These are phyloP conservation scores for Diacarnus erythraeanus DNA, from an alignment of 37 sponge, comb jelly and placozoan species.

Conservation along the genomic window DNA sequence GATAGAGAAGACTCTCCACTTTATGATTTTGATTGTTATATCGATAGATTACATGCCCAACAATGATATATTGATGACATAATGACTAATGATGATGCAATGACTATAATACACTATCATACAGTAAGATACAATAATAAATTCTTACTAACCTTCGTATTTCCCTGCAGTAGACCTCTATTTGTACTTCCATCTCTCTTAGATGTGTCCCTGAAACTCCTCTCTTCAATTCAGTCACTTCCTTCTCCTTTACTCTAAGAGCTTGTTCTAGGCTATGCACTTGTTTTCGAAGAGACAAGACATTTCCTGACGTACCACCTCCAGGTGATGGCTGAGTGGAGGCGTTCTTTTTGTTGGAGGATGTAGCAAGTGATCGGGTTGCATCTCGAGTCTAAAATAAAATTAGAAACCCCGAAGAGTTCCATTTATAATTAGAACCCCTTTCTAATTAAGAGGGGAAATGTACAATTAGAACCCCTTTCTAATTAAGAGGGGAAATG, in stretches of 20 bases:
- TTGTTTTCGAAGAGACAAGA: slow-evolving; percentile 48
- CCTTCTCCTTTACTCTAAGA: slow-evolving; percentile 62
- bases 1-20: too few relatives aligned
- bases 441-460: too few relatives aligned
- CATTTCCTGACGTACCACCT: slow-evolving; percentile 7
- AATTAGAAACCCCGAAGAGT: too few relatives aligned
- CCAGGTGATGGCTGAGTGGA: background rate
- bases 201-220: slow-evolving; percentile 19
- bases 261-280: slow-evolving; percentile 46
- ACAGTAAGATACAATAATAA: too few relatives aligned
- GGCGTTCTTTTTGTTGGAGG: slow-evolving; percentile 1
- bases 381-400: slow-evolving; percentile 22
- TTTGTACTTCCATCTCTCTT: slow-evolving; percentile 39
- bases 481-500: too few relatives aligned
- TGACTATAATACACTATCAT: background rate
- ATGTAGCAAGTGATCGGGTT: slow-evolving; percentile 39
- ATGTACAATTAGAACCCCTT: too few relatives aligned
- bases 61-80: too few relatives aligned
- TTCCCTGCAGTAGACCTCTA: slow-evolving; percentile 39
- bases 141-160: slow-evolving; percentile 29
- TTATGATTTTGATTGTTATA: too few relatives aligned
- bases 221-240: slow-evolving; percentile 1
- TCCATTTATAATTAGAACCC: too few relatives aligned
- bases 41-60: too few relatives aligned
- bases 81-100: background rate